Conservation (phyloP, 2,797 vertebrate species). For the Ctenopoma kingsleyae region DNA sequence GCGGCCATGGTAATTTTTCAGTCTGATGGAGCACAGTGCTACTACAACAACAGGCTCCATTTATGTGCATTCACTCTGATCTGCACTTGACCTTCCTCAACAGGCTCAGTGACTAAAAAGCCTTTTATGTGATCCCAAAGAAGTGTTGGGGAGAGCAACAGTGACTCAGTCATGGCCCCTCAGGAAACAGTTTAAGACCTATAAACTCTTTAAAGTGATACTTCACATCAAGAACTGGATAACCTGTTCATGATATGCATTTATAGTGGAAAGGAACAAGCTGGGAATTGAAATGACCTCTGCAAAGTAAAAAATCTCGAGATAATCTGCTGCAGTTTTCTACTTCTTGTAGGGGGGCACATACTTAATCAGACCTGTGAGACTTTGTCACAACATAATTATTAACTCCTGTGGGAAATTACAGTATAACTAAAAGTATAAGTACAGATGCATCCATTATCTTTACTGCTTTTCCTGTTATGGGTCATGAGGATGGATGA, state of each 20-base stretch:
- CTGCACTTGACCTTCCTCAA: slow-evolving; percentile 75
- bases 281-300: slow-evolving; percentile 54
- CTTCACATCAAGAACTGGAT: slow-evolving; percentile 57
- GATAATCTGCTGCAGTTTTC: slow-evolving; percentile 39
- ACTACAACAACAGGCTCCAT: slow-evolving; percentile 64
- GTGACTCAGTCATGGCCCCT: slow-evolving; percentile 35
- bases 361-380: slow-evolving; percentile 32
- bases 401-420: slow-evolving; percentile 23
- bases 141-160: slow-evolving; percentile 47
- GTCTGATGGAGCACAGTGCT: slow-evolving; percentile 64
- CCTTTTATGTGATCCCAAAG: slow-evolving; percentile 66
- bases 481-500: too few relatives aligned
- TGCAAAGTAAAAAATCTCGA: slow-evolving; percentile 44
- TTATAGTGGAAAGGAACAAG: slow-evolving; percentile 34
- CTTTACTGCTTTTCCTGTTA: too few relatives aligned
- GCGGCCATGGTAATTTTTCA: slow-evolving; percentile 72
- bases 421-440: not conserved
- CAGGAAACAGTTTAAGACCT: slow-evolving; percentile 61
- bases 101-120: slow-evolving; percentile 57
- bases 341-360: slow-evolving; percentile 13
- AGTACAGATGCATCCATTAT: not conserved
- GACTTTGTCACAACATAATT: slow-evolving; percentile 5
- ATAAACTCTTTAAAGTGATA: slow-evolving; percentile 64
- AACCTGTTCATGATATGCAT: slow-evolving; percentile 55
- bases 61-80: slow-evolving; percentile 72